Evolutionary conservation across 2,797 vertebrate genomes (phyloP), one percentile per base, ranked within the genome.

Genomic region (Phalanger gymnotis): DNA sequence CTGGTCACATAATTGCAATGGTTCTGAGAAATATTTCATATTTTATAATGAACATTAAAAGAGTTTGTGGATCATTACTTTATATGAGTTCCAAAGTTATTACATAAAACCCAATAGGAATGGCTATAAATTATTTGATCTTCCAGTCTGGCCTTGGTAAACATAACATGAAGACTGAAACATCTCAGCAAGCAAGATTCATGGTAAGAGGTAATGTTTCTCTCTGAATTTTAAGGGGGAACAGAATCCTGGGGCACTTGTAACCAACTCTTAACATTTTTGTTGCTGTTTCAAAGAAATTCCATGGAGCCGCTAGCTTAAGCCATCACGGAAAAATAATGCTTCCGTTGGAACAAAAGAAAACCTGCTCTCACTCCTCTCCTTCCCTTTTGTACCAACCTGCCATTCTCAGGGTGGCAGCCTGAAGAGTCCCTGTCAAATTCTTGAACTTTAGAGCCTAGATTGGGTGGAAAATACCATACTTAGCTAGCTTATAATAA

Each of bases 31-130:
- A 99, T 99, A 99, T 99, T 99, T 99, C 99, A 99, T 99, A 98
- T 99, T 99, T 99, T 99, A 99, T 99, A 99, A 99, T 99, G 99
- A 99, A 99, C 99, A 99, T 99, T 99, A 99, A 99, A 99, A 99
- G 99, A 99, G 99, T 99, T 99, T 99, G 98, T 99, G 99, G 99
- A 99, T 99, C 99, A 99, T 99, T 99, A 99, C 99, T 99, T 99
- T 99, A 99, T 99, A 99, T 98, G 99, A 99, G 98, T 99, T 99
- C 98, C 98, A 99, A 99, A 99, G 99, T 99, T 99, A 99, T 99
- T 98, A 99, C 99, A 99, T 99, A 99, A 99, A 99, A 98, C 98
- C 98, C 98, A 99, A 99, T 98, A 99, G 98, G 98, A 99, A 98
- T 95, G 98, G 98, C 98, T 98, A 99, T 99, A 99, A 99, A 99